phyloP scores from a whole-genome alignment of 2,888 invertebrate genomes.

The Argyresthia goedartella region DNA sequence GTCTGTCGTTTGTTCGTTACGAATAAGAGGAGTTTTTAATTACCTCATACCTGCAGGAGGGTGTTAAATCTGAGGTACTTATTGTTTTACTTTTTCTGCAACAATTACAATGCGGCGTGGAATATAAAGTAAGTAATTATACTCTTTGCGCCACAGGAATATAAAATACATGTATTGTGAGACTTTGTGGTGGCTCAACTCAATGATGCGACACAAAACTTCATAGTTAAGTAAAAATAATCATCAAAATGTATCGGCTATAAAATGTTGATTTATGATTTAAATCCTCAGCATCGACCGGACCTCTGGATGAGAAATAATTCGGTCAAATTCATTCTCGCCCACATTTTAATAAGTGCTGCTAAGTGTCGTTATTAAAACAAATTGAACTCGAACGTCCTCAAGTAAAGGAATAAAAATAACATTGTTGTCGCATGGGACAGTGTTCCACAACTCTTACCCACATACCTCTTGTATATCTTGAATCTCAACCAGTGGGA shows the following conservation, averaged over 20 bases:
- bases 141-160: no score
- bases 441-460: not conserved
- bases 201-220: not conserved
- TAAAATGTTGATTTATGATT: not conserved
- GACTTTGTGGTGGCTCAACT: not conserved
- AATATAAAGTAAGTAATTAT: no score
- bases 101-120: no score
- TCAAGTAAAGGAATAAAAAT: conserved; percentile 30
- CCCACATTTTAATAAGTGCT: conserved; percentile 61
- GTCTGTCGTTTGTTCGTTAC: conserved; percentile 8
- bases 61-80: not conserved
- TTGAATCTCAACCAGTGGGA: not conserved
- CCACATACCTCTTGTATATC: not conserved
- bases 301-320: not conserved
- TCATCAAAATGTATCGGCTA: not conserved
- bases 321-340: conserved; percentile 32
- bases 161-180: not conserved
- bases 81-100: not conserved
- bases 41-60: conserved; percentile 3
- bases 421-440: conserved; percentile 23
- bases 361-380: conserved; percentile 61
- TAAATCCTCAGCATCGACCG: not conserved
- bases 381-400: conserved; percentile 35
- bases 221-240: not conserved
- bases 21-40: conserved; percentile 10